phyloP scores from a whole-genome alignment of 2,888 invertebrate genomes.

The Formica aserva region DNA sequence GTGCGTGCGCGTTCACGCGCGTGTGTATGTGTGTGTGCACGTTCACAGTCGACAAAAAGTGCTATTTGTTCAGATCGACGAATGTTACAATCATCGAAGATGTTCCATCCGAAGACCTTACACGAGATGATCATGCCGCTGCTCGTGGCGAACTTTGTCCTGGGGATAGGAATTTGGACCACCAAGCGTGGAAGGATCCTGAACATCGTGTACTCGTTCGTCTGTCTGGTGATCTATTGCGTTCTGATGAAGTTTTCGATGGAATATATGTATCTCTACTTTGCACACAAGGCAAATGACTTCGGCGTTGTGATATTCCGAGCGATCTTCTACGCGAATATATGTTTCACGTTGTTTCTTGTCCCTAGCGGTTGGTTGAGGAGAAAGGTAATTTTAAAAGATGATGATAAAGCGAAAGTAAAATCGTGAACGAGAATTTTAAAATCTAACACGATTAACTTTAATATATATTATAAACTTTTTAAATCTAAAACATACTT shows the following conservation, averaged over 20 bases:
- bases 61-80: neutral
- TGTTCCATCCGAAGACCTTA: conserved; percentile 55
- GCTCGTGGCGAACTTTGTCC: conserved; percentile 34
- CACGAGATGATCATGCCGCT: conserved; percentile 55
- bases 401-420: neutral
- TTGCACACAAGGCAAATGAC: neutral
- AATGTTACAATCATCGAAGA: conserved; percentile 10
- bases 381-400: conserved; percentile 54
- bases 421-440: neutral
- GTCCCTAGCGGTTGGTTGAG: conserved; percentile 60
- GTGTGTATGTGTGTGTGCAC: neutral
- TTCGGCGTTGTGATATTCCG: conserved; percentile 47
- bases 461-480: neutral
- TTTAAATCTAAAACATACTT: neutral
- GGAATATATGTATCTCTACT: neutral
- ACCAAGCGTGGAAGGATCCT: neutral
- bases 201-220: conserved; percentile 41
- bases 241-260: conserved; percentile 34
- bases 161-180: conserved; percentile 54
- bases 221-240: conserved; percentile 40
- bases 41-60: neutral
- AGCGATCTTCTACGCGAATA: conserved; percentile 60
- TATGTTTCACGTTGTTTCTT: conserved; percentile 48
- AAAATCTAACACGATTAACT: neutral
- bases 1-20: neutral